A percentile compares a stretch with the other conserved stretches of the same genome.
Evolutionary conservation across 2,113 vertebrate species (phyloP).

Genomic region (Laterallus jamaicensis): DNA sequence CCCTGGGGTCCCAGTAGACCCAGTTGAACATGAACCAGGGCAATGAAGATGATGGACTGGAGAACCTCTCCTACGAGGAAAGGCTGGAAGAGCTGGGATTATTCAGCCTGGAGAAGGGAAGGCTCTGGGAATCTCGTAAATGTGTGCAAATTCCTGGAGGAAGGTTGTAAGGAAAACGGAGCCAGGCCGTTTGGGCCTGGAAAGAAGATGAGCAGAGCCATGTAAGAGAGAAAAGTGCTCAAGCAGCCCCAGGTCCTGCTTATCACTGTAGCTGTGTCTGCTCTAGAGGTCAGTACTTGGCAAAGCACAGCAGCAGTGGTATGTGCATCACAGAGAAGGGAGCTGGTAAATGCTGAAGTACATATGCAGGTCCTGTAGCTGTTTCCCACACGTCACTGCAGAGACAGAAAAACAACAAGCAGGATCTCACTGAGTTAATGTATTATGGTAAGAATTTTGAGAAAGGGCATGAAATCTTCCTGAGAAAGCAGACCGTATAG

Average conservation of each 20-base stretch:
- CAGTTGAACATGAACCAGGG: neutral
- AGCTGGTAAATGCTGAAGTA: neutral
- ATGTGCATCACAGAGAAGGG: neutral
- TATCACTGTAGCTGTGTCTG: neutral
- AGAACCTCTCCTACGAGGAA: neutral
- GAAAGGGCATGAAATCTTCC: neutral
- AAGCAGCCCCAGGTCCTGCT: neutral
- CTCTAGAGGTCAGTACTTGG: neutral
- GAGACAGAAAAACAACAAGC: neutral
- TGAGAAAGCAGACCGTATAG: neutral
- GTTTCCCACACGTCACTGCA: neutral
- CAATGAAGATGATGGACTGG: fast-evolving
- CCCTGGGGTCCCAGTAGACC: neutral
- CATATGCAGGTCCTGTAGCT: neutral
- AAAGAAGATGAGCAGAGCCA: neutral
- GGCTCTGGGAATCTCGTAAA: neutral
- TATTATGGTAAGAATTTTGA: too few species aligned
- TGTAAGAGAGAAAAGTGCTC: neutral
- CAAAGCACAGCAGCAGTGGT: neutral
- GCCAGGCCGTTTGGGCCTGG: neutral
- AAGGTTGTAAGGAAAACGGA: neutral
- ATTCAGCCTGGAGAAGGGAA: neutral
- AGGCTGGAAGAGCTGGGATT: neutral
- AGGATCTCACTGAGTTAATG: neutral
- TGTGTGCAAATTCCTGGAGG: neutral